Evolutionary conservation across 2,797 vertebrate species (phyloP).

Genomic region (Acipenser ruthenus): DNA sequence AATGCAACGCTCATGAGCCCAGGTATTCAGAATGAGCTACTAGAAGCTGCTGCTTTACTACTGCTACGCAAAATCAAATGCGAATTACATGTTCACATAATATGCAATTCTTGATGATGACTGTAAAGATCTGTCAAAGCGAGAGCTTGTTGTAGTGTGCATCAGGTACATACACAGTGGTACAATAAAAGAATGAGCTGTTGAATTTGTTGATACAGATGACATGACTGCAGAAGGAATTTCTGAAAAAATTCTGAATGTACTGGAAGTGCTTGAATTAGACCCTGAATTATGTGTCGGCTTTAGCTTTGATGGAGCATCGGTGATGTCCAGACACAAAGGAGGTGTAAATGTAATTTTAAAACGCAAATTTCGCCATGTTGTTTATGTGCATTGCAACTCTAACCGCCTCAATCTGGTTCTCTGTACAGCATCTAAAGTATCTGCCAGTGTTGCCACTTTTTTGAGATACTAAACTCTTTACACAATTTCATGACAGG

Average conservation of each 20-base stretch:
- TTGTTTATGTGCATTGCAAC: neutral
- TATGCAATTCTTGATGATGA: constrained; percentile 3
- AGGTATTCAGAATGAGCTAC: constrained; percentile 2
- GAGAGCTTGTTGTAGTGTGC: neutral
- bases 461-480: neutral
- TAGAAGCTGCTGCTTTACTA: neutral
- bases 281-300: neutral
- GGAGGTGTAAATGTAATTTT: neutral
- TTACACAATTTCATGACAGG: neutral
- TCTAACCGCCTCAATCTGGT: neutral
- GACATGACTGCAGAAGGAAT: neutral
- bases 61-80: neutral
- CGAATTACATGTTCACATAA: neutral
- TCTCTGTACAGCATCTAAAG: neutral
- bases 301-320: neutral
- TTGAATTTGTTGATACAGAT: neutral
- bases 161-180: neutral
- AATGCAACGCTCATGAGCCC: constrained; percentile 8
- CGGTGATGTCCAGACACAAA: neutral
- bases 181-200: neutral
- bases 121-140: constrained; percentile 10
- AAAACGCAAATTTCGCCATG: neutral
- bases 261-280: neutral
- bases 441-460: neutral
- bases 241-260: neutral